Percentiles rank a stretch among this genome's conserved stretches.
phyloP scores from a whole-genome alignment of 2,797 vertebrate species.

The Petrocephalus sullivani region DNA sequence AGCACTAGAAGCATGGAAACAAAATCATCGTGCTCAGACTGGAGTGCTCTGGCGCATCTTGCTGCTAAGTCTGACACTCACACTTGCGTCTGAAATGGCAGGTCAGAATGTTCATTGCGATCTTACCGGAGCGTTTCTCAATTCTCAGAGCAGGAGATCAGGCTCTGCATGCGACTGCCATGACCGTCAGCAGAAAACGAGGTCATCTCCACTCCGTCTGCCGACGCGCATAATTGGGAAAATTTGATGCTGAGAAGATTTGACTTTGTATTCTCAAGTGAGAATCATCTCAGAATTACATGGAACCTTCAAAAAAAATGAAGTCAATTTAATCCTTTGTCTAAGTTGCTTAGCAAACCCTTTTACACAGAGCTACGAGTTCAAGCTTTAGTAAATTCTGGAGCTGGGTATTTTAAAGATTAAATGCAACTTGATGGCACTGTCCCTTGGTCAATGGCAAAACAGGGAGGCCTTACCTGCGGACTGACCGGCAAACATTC shows the following conservation, averaged over 20 bases:
- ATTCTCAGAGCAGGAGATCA: background rate
- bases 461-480: background rate
- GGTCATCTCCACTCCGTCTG: background rate
- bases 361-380: background rate
- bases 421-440: background rate
- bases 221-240: background rate
- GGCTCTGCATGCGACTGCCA: background rate
- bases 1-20: background rate
- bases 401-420: background rate
- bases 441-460: background rate
- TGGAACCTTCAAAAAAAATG: background rate
- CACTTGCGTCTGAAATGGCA: background rate
- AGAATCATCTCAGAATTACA: background rate
- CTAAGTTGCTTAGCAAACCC: background rate
- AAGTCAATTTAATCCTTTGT: background rate
- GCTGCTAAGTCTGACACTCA: background rate
- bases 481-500: background rate
- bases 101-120: slow-evolving; percentile 1
- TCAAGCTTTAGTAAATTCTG: background rate
- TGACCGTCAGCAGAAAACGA: background rate
- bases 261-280: background rate
- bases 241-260: background rate
- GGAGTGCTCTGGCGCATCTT: background rate
- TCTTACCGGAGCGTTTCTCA: background rate
- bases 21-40: background rate